Evolutionary conservation across 2,888 invertebrate species (phyloP), one percentile per base, ranked within the genome.

Genomic region (Adelognathus sp.): DNA sequence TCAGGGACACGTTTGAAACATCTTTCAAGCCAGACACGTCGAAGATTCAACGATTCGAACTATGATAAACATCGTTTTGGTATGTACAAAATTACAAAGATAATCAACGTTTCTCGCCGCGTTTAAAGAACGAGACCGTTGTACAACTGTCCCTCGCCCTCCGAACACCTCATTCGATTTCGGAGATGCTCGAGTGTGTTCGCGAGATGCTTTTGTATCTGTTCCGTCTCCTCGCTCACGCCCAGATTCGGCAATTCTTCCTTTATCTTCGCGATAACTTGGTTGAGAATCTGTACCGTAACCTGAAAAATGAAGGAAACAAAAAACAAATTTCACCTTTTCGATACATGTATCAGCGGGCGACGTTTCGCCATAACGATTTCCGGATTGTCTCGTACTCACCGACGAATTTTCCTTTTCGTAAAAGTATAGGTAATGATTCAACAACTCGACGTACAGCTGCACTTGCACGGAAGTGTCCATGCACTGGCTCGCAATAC

Each of bases 401-500:
- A 95, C 95, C 90, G 94, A 93, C 71, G 93, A 93, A 91, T 97
- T 97, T 73, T 97, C 97, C 82, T 98, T 95, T 90, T 98, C 98
- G 86, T 96, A 95, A 91, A 98, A 98, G 91, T 97, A 96, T 64
- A 98, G 95, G 92, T 99, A 98, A 83, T 98, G 95, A 89, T 98
- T 98, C 66, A 99, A 93, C 80, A 99, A 94, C 90, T 99, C 99
- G 3, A 98, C 97, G 89, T 98, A 96, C 44, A 99, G 93, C 90
- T 99, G 99, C 21, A 98, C 97, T 93, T 99, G 99, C 4, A 99
- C 98, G 1, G 97, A 96, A 16, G 95, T 95, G 92, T 99, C 99
- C 97, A 99, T 97, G 88, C 99, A 99, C 88, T 99, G 99, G 84
- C 97, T 97, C 0, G 98, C 98, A 74, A 99, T 98, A 71, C 98